A percentile compares a stretch with the other conserved stretches of the same genome.
These are phyloP conservation scores for Smittia sp. DNA, from an alignment of 2,888 invertebrate species.

Conservation along the genomic window DNA sequence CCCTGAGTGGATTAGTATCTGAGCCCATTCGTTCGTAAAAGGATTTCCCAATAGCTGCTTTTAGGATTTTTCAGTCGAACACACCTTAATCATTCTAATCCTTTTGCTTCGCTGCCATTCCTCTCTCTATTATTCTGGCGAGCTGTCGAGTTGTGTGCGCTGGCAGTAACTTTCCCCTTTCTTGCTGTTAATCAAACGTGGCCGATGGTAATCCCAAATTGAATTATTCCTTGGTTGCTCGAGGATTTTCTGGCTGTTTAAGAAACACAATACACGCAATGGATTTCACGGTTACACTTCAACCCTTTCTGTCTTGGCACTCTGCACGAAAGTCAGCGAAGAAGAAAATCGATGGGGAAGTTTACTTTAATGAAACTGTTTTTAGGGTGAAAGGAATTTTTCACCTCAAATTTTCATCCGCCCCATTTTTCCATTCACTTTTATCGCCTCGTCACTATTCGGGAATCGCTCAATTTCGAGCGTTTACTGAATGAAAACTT, in stretches of 20 bases:
- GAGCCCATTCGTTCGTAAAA: background rate
- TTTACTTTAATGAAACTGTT: background rate
- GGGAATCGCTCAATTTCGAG: background rate
- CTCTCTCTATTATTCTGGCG: background rate
- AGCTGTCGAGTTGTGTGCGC: background rate
- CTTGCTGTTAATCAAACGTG: background rate
- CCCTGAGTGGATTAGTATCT: background rate
- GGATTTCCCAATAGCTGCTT: background rate
- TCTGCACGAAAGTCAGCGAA: background rate
- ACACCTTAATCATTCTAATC: conserved; percentile 26
- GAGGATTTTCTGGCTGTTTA: background rate
- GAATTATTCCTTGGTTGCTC: background rate
- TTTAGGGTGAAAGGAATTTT: conserved; percentile 10
- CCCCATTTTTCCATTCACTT: conserved; percentile 22
- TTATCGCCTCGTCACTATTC: conserved; percentile 5
- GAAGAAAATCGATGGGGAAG: background rate
- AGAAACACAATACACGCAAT: background rate
- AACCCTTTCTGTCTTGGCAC: background rate
- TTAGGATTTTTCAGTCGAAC: background rate
- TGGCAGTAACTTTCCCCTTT: background rate
- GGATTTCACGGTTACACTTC: background rate
- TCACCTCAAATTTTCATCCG: conserved; percentile 20
- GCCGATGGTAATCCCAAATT: conserved; percentile 4
- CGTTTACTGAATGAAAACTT: conserved; percentile 20
- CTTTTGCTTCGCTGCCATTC: conserved; percentile 7